phyloP scores from a whole-genome alignment of 1,140 invertebrate species.

The Rhyzopertha dominica region DNA sequence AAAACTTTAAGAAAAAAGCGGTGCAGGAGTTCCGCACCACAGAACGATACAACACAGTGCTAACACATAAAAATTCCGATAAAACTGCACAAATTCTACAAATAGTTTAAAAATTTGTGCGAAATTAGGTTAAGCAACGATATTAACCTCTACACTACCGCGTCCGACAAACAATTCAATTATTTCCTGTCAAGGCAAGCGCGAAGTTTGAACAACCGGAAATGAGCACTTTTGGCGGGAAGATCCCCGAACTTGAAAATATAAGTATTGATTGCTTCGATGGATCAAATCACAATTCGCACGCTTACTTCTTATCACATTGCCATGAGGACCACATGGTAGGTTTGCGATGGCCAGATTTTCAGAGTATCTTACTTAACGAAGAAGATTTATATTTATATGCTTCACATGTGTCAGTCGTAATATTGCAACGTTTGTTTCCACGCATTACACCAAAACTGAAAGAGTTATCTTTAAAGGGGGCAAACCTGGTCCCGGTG shows the following conservation, averaged over 20 bases:
- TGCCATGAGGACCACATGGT: slow-evolving; percentile 62
- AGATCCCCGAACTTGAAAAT: slow-evolving; percentile 57
- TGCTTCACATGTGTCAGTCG: slow-evolving; percentile 44
- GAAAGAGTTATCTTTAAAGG: slow-evolving; percentile 37
- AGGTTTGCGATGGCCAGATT: slow-evolving; percentile 47
- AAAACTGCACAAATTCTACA: too few relatives aligned
- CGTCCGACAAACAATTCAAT: slow-evolving; percentile 33
- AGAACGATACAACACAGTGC: too few relatives aligned
- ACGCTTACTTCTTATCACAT: slow-evolving; percentile 62
- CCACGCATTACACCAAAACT: slow-evolving; percentile 27
- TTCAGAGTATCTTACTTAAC: slow-evolving; percentile 27
- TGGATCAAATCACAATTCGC: slow-evolving; percentile 47
- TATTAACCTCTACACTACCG: slow-evolving; percentile 38
- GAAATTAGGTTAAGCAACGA: slow-evolving; percentile 36
- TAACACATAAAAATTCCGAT: too few relatives aligned
- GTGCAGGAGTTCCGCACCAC: too few relatives aligned
- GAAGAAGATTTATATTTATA: slow-evolving; percentile 44
- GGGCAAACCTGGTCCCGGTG: slow-evolving; percentile 24
- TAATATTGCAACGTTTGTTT: slow-evolving; percentile 41
- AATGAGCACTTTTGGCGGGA: slow-evolving; percentile 59
- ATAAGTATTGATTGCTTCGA: slow-evolving; percentile 60
- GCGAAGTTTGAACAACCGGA: slow-evolving; percentile 27
- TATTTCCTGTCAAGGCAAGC: slow-evolving; percentile 21
- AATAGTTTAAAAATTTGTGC: slow-evolving; percentile 14
- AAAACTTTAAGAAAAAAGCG: too few relatives aligned